phyloP scores from a whole-genome alignment of 2,888 invertebrate species.

The Siphlonurus alternatus region DNA sequence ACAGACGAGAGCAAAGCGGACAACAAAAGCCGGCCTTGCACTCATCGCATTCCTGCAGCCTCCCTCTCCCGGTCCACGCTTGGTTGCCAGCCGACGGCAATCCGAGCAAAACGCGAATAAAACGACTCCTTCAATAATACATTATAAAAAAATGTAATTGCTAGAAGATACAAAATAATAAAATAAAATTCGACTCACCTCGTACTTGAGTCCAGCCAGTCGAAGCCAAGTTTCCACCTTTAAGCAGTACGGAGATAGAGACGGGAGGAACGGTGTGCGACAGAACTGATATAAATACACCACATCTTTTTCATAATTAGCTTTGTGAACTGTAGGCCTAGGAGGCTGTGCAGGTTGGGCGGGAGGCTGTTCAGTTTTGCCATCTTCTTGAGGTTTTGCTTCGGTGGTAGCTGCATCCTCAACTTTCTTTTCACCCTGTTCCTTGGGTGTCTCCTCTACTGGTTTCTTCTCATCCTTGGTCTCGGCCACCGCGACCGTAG shows the following conservation, averaged over 20 bases:
- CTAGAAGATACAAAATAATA: background rate
- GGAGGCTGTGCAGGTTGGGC: constrained; percentile 53
- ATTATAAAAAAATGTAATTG: background rate
- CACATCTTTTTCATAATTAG: constrained; percentile 78
- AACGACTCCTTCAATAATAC: background rate
- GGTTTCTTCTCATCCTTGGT: constrained; percentile 25
- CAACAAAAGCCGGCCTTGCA: background rate
- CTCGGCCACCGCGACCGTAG: constrained; percentile 36
- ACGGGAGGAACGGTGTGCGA: constrained; percentile 75
- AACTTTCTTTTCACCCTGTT: constrained; percentile 19
- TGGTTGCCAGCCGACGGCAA: background rate
- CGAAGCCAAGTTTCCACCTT: constrained; percentile 94
- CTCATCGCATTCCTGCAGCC: background rate
- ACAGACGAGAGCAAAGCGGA: background rate
- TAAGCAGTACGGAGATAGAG: constrained; percentile 81
- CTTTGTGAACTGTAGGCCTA: constrained; percentile 61
- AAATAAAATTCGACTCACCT: constrained; percentile 43
- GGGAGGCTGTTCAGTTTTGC: constrained; percentile 35
- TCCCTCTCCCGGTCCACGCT: background rate
- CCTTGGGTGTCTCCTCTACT: constrained; percentile 32
- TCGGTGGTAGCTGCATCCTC: constrained; percentile 25
- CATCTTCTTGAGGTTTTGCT: constrained; percentile 21
- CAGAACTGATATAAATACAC: constrained; percentile 91
- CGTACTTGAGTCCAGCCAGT: constrained; percentile 79
- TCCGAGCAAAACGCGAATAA: background rate